phyloP scores from a whole-genome alignment of 2,888 invertebrate genomes.

The Nebria salina region DNA sequence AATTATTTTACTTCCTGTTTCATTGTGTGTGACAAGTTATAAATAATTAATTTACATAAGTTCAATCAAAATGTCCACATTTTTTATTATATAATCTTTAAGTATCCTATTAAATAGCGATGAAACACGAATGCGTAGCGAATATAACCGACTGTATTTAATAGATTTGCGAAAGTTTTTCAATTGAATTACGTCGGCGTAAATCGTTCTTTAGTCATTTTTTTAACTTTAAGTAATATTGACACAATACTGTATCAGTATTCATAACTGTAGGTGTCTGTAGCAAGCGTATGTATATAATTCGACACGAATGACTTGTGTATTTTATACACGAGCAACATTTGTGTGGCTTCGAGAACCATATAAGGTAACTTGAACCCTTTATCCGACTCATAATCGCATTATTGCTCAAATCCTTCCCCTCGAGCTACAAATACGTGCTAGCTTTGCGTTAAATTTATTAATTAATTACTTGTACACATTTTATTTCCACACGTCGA shows the following conservation, averaged over 20 bases:
- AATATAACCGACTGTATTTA: too few relatives aligned
- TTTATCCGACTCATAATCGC: not conserved
- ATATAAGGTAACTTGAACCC: not conserved
- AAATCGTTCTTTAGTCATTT: too few relatives aligned
- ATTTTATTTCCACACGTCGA: too few relatives aligned
- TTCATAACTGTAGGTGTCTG: not conserved
- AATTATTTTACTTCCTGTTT: not conserved
- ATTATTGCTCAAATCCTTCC: not conserved
- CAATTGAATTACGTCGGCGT: too few relatives aligned
- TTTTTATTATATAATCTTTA: too few relatives aligned
- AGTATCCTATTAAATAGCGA: too few relatives aligned
- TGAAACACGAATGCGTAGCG: too few relatives aligned
- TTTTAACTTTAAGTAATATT: not conserved
- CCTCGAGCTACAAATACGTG: not conserved
- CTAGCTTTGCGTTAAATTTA: not conserved
- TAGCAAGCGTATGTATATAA: not conserved
- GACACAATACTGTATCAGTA: not conserved
- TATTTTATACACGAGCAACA: not conserved
- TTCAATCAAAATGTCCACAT: not conserved
- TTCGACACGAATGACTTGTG: not conserved
- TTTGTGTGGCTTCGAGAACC: not conserved
- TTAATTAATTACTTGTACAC: not conserved
- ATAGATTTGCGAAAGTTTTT: too few relatives aligned
- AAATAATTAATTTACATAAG: not conserved
- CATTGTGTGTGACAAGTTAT: not conserved